Evolutionary conservation across 2,888 invertebrate species (phyloP).

Genomic region (Myopa testacea): DNA sequence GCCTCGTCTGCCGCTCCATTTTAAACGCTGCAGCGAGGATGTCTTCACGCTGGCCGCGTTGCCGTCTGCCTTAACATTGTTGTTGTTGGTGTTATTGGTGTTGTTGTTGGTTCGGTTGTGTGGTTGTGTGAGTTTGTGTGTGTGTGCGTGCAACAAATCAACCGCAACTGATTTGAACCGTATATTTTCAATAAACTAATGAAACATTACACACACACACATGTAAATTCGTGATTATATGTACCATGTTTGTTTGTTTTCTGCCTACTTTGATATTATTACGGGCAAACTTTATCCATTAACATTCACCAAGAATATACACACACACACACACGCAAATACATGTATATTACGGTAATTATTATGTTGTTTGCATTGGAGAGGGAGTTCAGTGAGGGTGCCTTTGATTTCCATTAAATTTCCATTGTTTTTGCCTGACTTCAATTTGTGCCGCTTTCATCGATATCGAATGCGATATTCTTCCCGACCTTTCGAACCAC

Average conservation of each 20-base stretch:
- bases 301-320: not conserved
- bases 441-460: too few relatives aligned
- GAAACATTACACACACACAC: slow-evolving; percentile 10
- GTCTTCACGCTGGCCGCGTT: not conserved
- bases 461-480: too few relatives aligned
- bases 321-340: not conserved
- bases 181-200: slow-evolving; percentile 41
- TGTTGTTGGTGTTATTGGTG: too few relatives aligned
- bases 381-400: not conserved
- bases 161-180: slow-evolving; percentile 28
- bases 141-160: slow-evolving; percentile 30
- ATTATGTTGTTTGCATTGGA: not conserved
- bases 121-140: not conserved
- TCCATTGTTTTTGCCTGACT: not conserved
- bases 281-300: slow-evolving; percentile 24
- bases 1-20: not conserved
- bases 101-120: not conserved
- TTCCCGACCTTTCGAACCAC: too few relatives aligned
- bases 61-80: not conserved
- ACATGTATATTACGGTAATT: not conserved
- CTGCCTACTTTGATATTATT: not conserved
- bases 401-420: not conserved
- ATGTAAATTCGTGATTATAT: not conserved
- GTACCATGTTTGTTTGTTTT: not conserved
- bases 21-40: not conserved